Conservation (phyloP, 2,888 invertebrate genomes). For the Cataglyphis livida region DNA sequence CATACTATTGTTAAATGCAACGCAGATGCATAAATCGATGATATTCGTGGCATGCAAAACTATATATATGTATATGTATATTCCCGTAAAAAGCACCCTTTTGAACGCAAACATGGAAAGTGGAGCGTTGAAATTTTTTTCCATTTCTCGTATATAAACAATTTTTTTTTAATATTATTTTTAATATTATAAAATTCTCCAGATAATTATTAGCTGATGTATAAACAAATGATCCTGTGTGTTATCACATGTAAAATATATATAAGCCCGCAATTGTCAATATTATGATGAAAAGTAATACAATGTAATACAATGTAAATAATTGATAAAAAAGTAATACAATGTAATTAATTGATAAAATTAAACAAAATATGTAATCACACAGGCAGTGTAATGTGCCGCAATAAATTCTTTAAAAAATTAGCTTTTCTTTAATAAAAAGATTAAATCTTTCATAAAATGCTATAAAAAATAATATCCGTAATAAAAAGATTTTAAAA, state of each 20-base stretch:
- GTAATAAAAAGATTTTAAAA: not conserved
- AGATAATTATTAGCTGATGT: not conserved
- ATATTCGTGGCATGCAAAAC: constrained; percentile 29
- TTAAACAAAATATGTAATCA: constrained; percentile 1
- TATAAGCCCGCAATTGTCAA: not conserved
- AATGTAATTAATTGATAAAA: not conserved
- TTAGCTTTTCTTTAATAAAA: not conserved
- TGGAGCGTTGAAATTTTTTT: not conserved
- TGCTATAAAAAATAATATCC: not conserved
- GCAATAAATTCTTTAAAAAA: not conserved
- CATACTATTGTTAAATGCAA: constrained; percentile 9
- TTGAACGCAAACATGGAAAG: not conserved
- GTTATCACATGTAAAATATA: not conserved
- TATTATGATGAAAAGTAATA: not conserved
- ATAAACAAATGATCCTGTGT: not conserved
- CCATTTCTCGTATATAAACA: too few relatives aligned
- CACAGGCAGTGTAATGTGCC: not conserved
- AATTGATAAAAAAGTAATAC: not conserved
- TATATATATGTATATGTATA: not conserved
- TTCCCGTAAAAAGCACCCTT: not conserved
- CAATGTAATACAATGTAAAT: too few relatives aligned
- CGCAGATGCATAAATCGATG: constrained; percentile 25
- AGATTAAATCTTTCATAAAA: not conserved
- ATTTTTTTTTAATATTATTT: not conserved
- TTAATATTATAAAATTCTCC: not conserved